A percentile compares a stretch with the other conserved stretches of the same genome.
These are phyloP conservation scores for Fragariocoptes setiger DNA, from an alignment of 1,140 invertebrate species.

Conservation along the genomic window DNA sequence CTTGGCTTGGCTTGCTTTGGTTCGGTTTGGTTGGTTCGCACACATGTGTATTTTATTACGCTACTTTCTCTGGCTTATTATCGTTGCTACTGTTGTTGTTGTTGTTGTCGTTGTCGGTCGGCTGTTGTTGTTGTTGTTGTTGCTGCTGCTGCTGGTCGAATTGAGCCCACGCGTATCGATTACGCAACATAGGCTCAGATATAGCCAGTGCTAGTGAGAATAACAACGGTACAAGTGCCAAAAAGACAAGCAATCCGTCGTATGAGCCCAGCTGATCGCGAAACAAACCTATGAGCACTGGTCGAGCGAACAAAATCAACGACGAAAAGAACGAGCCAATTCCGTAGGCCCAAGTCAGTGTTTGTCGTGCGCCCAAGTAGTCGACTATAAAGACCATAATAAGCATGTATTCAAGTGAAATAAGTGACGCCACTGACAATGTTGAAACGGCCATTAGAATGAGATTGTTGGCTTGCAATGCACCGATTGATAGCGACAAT, in stretches of 20 bases:
- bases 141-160: too few relatives aligned
- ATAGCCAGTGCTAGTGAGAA: slow-evolving; percentile 3
- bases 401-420: slow-evolving; percentile 5
- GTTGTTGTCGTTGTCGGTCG: too few relatives aligned
- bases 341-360: slow-evolving; percentile 9
- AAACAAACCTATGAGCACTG: slow-evolving; percentile 11
- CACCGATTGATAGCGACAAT: neutral
- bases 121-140: too few relatives aligned
- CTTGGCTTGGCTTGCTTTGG: too few relatives aligned
- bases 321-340: slow-evolving; percentile 8
- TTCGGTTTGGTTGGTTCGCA: too few relatives aligned
- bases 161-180: too few relatives aligned
- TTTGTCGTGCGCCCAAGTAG: slow-evolving; percentile 8
- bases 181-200: too few relatives aligned
- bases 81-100: too few relatives aligned
- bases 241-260: slow-evolving; percentile 9
- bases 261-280: slow-evolving; percentile 10
- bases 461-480: neutral
- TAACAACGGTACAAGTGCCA: slow-evolving; percentile 8
- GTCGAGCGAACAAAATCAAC: slow-evolving; percentile 7
- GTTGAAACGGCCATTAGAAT: neutral
- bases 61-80: too few relatives aligned
- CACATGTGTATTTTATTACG: too few relatives aligned
- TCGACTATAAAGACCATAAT: slow-evolving; percentile 10
- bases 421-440: neutral